Evolutionary conservation across 2,888 invertebrate species (phyloP), one percentile per base, ranked within the genome.

Genomic region (Rhaphigaster nebulosa): DNA sequence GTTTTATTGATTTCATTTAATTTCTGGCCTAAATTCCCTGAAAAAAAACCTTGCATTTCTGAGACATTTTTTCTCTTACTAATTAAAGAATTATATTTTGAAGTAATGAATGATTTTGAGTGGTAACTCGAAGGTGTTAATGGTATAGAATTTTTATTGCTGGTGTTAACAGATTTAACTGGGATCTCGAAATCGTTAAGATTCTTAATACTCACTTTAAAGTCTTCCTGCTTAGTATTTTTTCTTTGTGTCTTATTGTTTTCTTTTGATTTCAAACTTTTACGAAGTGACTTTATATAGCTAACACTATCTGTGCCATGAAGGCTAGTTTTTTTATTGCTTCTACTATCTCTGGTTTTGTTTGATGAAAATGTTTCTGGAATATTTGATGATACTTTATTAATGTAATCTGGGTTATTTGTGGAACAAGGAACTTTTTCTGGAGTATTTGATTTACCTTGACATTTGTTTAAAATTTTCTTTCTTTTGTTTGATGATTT

Each of bases 1-100:
- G 84, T 3, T 84, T 84, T 84, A 84, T 84, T 84, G n/a, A 84
- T 84, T 84, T 84, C 84, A 45, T 50, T 50, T 50, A 84, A 3
- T 23, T 76, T 76, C 70, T 76, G 70, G 20, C 38, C 70, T 0
- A 76, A 29, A 34, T 76, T 34, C 1, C 70, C 34, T 8, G 34
- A 38, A 34, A 76, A 38, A 76, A 76, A 10, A 5, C 20, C 23
- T 2, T 38, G 18, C 70, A 76, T 76, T 38, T 76, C 20, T 12
- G 70, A 38, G 1, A 23, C 23, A 23, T 34, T 76, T 76, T 76
- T 38, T 38, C 38, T 38, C 38, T 76, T 76, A 38, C 38, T 23
- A 18, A 4, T 70, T 15, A 76, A 20, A 20, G 20, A 8, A 38
- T 38, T 38, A 38, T 76, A 23, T 76, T 76, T 76, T 76, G 70